A percentile compares a stretch with the other conserved stretches of the same genome.
phyloP scores from a whole-genome alignment of 2,797 vertebrate genomes.

The Chelidonichthys spinosus region DNA sequence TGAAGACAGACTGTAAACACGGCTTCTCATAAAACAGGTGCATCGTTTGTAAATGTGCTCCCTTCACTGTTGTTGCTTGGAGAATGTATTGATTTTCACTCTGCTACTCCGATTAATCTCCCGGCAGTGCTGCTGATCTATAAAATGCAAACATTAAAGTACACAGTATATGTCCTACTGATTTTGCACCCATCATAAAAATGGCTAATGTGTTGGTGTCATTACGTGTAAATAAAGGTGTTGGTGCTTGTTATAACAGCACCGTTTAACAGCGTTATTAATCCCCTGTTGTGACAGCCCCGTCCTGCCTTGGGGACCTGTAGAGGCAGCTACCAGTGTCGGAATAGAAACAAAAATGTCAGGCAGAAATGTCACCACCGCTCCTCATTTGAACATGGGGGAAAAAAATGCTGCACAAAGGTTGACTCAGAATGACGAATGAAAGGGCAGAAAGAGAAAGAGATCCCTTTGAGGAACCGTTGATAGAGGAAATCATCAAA shows the following conservation, averaged over 20 bases:
- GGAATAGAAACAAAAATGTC: neutral
- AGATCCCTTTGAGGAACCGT: too few relatives aligned
- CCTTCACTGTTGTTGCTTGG: slow-evolving; percentile 22
- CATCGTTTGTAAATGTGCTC: neutral
- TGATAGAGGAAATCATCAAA: too few relatives aligned
- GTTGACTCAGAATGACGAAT: too few relatives aligned
- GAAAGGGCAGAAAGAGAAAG: too few relatives aligned
- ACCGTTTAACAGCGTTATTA: neutral
- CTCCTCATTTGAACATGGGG: too few relatives aligned
- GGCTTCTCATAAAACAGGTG: neutral
- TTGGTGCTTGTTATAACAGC: neutral
- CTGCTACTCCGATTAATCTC: too few relatives aligned
- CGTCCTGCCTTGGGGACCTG: too few relatives aligned
- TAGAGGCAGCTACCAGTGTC: too few relatives aligned
- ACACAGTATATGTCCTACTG: neutral
- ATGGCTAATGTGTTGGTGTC: neutral
- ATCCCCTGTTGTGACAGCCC: neutral
- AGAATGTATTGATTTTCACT: slow-evolving; percentile 50
- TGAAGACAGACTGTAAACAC: neutral
- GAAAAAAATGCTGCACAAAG: too few relatives aligned
- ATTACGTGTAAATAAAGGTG: neutral
- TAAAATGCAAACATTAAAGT: slow-evolving; percentile 13
- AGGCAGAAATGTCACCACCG: neutral
- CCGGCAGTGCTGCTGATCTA: neutral
- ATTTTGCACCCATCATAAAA: slow-evolving; percentile 27